Evolutionary conservation across 2,888 invertebrate genomes (phyloP).

Genomic region (Aspidapion aeneum): DNA sequence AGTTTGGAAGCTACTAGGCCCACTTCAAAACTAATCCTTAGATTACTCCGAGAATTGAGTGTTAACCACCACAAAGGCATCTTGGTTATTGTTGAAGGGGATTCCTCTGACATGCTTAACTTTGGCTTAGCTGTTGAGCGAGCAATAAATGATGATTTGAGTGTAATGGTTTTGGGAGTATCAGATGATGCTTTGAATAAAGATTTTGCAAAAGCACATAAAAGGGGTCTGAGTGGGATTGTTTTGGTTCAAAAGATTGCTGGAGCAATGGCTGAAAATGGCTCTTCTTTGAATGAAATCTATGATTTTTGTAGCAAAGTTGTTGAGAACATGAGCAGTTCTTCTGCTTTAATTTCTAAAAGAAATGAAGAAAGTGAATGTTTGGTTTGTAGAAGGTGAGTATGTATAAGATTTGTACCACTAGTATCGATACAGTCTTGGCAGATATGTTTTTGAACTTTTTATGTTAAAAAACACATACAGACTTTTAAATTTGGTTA

Average conservation of each 20-base stretch:
- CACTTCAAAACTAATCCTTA: slow-evolving; percentile 37
- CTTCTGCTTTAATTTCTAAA: slow-evolving; percentile 9
- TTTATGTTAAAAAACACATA: no score
- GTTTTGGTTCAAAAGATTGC: slow-evolving; percentile 61
- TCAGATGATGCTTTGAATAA: slow-evolving; percentile 64
- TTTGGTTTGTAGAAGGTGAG: slow-evolving; percentile 17
- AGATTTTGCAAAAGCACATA: slow-evolving; percentile 27
- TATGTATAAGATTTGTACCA: no score
- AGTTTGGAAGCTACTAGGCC: no score
- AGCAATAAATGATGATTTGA: slow-evolving; percentile 58
- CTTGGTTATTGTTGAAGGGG: slow-evolving; percentile 72
- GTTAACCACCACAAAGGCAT: slow-evolving; percentile 55
- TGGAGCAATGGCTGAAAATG: slow-evolving; percentile 68
- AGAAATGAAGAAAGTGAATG: slow-evolving; percentile 12
- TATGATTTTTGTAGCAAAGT: slow-evolving; percentile 49
- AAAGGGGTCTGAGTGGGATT: slow-evolving; percentile 54
- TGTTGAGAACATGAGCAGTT: slow-evolving; percentile 59
- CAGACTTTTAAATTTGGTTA: no score
- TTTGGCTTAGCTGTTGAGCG: slow-evolving; percentile 79
- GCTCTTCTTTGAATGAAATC: slow-evolving; percentile 57
- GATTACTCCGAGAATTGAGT: slow-evolving; percentile 42
- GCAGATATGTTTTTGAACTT: background rate
- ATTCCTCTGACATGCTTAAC: slow-evolving; percentile 74
- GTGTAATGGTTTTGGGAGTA: slow-evolving; percentile 56
- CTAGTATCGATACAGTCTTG: background rate